These are phyloP conservation scores for Falco novaeseelandiae DNA, from an alignment of 2,797 vertebrate species.

Conservation along the genomic window DNA sequence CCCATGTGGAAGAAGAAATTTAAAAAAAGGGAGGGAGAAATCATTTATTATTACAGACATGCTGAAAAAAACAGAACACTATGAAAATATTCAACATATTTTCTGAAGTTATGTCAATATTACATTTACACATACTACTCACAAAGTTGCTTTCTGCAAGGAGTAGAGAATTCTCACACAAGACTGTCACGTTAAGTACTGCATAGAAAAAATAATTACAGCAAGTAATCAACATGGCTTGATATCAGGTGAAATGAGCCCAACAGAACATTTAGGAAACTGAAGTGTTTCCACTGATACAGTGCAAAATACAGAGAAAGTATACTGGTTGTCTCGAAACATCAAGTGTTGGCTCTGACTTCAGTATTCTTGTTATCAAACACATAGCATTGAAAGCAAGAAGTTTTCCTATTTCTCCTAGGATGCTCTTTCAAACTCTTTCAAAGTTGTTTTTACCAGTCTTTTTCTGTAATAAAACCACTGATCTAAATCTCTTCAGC, in stretches of 20 bases:
- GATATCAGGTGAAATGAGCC: not conserved
- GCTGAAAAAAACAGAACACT: not conserved
- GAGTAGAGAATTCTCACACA: not conserved
- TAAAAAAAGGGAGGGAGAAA: accelerated
- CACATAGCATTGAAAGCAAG: not conserved
- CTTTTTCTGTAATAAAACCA: not conserved
- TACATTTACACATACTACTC: not conserved
- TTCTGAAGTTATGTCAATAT: not conserved
- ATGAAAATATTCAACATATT: not conserved
- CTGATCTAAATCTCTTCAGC: not conserved
- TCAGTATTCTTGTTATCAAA: not conserved
- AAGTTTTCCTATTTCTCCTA: not conserved
- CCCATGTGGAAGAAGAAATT: not conserved
- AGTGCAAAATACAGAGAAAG: not conserved
- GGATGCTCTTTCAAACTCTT: not conserved
- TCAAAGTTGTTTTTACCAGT: not conserved
- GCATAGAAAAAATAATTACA: not conserved
- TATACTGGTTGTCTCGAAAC: not conserved
- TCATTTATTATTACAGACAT: not conserved
- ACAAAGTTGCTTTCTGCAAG: not conserved
- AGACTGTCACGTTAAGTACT: not conserved
- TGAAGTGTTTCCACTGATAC: not conserved
- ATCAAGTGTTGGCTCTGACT: not conserved
- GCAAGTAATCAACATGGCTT: not conserved
- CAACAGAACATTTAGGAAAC: not conserved